A percentile compares a stretch with the other conserved stretches of the same genome.
Evolutionary conservation across 2,888 invertebrate genomes (phyloP).

Genomic region (Sarcophaga carnaria): DNA sequence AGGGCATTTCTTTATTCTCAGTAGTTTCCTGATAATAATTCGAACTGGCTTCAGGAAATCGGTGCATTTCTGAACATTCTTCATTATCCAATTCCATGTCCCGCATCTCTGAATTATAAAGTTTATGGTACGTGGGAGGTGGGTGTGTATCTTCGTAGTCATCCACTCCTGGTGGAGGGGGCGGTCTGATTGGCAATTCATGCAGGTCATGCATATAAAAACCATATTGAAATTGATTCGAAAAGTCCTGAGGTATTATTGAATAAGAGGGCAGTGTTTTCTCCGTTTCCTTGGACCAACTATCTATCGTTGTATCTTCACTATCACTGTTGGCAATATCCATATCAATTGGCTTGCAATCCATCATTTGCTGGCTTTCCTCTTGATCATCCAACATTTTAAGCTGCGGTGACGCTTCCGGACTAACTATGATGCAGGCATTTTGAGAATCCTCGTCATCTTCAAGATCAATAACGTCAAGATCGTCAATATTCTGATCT

Average conservation of each 20-base stretch:
- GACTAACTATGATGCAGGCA: constrained; percentile 78
- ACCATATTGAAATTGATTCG: constrained; percentile 37
- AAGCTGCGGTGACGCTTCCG: constrained; percentile 78
- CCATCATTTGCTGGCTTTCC: constrained; percentile 66
- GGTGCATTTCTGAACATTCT: constrained; percentile 19
- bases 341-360: constrained; percentile 80
- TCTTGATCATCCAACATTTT: constrained; percentile 63
- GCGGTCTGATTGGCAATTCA: constrained; percentile 59
- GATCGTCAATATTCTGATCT: constrained; percentile 71
- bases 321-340: constrained; percentile 80
- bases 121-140: constrained; percentile 20
- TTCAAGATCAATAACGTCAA: constrained; percentile 71
- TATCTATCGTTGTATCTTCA: constrained; percentile 71
- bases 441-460: constrained; percentile 72
- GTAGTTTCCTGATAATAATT: neutral
- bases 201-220: constrained; percentile 38
- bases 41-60: neutral
- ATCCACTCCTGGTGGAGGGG: constrained; percentile 63
- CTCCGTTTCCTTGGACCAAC: constrained; percentile 39
- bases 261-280: neutral
- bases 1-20: neutral
- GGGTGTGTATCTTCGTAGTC: constrained; percentile 57
- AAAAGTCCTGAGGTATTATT: constrained; percentile 6
- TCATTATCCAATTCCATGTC: constrained; percentile 62
- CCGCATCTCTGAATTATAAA: constrained; percentile 23